Evolutionary conservation across 1,140 invertebrate species (phyloP), one percentile per base, ranked within the genome.

Genomic region (Yoshiicerus persimilis): DNA sequence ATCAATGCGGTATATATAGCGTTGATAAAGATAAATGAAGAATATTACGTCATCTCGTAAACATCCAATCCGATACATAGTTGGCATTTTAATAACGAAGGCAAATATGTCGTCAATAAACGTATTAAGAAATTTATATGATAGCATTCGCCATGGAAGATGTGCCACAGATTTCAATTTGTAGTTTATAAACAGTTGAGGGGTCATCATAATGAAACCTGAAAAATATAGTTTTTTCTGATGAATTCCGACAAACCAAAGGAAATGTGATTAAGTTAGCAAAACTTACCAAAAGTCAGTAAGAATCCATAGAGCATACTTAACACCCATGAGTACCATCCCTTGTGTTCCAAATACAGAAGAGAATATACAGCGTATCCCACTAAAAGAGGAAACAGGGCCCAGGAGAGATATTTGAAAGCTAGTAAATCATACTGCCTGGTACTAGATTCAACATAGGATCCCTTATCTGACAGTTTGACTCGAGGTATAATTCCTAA

Each of bases 51-150:
- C 97, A 94, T 99, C 98, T 92, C 98, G 95, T 93, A 99, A 98
- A 93, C 98, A 99, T 64, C 75, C 86, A 83, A 95, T 92, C 83
- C 95, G 91, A 92, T 99, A 99, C 94, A 99, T 96, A 0, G 97
- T 99, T 47, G 99, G 99, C 98, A 99, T 99, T 93, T 99, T 99
- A 89, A 99, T 99, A 87, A 99, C 97, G 94, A 99, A 99, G 87
- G 99, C 99, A 94, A 99, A 99, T 90, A 99, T 98, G 93, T 99
- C 99, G 93, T 99, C 99, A 91, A 99, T 99, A 92, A 99, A 99
- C 3, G 99, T 99, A 92, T 99, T 99, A n/a, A 99, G 94, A 92
- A 99, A 99, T 94, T 99, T 99, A 92, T 99, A 99, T 16, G 98
- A 98, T 95, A 99, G 95, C 98, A 99, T 99, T 86, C 99, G 94